Percentiles rank a stretch among this genome's conserved stretches.
Conservation (phyloP, 1,140 invertebrate genomes). For the Harlomillsia oculata region DNA sequence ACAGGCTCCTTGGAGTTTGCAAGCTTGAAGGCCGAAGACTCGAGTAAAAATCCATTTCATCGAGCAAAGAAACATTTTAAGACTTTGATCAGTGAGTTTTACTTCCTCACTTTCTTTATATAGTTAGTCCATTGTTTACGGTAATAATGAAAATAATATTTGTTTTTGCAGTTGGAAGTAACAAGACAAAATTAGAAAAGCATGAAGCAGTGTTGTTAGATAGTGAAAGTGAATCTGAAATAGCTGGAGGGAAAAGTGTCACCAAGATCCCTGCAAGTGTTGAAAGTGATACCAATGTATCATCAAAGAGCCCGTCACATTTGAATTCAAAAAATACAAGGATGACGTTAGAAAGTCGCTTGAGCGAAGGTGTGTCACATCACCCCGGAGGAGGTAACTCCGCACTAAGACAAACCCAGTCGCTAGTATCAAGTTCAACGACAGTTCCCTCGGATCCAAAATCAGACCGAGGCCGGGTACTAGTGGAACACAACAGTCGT, state of each 20-base stretch:
- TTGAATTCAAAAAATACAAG: neutral
- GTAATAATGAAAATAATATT: slow-evolving; percentile 3
- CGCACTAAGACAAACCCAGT: slow-evolving; percentile 3
- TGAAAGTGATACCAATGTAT: neutral
- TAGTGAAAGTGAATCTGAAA: slow-evolving; percentile 33
- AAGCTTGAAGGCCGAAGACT: no score
- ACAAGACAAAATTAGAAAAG: slow-evolving; percentile 33
- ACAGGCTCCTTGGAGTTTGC: neutral
- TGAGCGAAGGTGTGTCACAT: neutral
- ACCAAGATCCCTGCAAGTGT: slow-evolving; percentile 28
- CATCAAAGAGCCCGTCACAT: neutral
- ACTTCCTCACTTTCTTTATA: neutral
- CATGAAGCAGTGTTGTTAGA: slow-evolving; percentile 31
- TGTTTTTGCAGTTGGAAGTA: slow-evolving; percentile 35
- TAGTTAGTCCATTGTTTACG: neutral
- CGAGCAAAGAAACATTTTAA: slow-evolving; percentile 41
- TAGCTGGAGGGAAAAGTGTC: slow-evolving; percentile 23
- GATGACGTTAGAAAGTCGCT: neutral
- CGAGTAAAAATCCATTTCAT: slow-evolving; percentile 39
- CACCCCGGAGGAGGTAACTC: neutral
- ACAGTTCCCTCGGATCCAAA: neutral
- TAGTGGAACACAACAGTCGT: neutral
- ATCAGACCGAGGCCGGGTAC: neutral
- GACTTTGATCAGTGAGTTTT: slow-evolving; percentile 39
- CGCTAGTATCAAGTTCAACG: slow-evolving; percentile 2